Evolutionary conservation across 30 jellyfish, hydroid and myxozoan genomes (phyloP).

Genomic region (Hydra vulgaris): DNA sequence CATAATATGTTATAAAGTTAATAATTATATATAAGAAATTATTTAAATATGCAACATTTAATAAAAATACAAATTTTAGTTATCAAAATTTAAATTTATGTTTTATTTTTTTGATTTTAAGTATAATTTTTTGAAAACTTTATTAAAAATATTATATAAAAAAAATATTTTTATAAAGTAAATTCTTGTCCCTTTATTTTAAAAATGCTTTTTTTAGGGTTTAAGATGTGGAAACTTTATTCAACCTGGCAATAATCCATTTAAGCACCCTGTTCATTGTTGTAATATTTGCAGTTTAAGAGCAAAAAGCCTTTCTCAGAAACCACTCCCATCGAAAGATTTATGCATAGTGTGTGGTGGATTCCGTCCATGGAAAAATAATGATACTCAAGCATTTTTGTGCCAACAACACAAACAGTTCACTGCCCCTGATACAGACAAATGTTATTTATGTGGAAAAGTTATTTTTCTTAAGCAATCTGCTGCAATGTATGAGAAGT

Average conservation of each 20-base stretch:
- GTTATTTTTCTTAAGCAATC: conserved; percentile 40
- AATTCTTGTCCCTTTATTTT: too few relatives aligned
- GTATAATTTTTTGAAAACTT: not conserved
- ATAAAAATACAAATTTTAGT: too few relatives aligned
- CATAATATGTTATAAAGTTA: too few relatives aligned
- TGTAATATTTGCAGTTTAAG: conserved; percentile 46
- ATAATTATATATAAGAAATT: too few relatives aligned
- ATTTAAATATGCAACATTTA: too few relatives aligned
- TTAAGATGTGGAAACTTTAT: conserved; percentile 32
- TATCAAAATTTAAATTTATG: too few relatives aligned
- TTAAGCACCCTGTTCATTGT: conserved; percentile 41
- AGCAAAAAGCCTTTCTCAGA: conserved; percentile 29
- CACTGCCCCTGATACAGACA: conserved; percentile 57
- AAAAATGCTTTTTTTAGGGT: conserved; percentile 8
- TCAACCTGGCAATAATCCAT: conserved; percentile 22
- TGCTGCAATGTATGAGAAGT: conserved; percentile 1
- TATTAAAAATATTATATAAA: too few relatives aligned
- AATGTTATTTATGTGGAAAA: conserved; percentile 41
- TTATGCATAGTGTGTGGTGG: conserved; percentile 52
- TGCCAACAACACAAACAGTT: conserved; percentile 44
- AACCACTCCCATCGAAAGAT: conserved; percentile 41
- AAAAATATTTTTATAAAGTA: not conserved
- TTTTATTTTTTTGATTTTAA: too few relatives aligned
- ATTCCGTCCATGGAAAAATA: conserved; percentile 33
- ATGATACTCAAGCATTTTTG: conserved; percentile 33